Evolutionary conservation across 2,888 invertebrate genomes (phyloP).

Genomic region (Teinopalpus imperialis): DNA sequence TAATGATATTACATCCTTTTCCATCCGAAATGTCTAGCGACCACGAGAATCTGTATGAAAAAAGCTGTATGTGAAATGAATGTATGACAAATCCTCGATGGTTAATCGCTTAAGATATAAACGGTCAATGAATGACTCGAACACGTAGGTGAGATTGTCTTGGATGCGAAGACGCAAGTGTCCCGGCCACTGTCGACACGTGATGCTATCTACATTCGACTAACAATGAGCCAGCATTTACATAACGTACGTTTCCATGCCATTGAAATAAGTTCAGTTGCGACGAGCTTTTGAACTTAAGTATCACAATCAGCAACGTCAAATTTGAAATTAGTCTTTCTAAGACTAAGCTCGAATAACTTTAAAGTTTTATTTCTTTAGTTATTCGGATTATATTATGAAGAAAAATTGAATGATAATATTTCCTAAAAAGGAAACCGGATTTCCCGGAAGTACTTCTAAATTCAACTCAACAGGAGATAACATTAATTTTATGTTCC

Average conservation of each 20-base stretch:
- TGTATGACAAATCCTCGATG: neutral
- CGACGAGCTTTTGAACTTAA: conserved; percentile 13
- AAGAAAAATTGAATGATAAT: no score
- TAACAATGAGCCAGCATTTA: conserved; percentile 22
- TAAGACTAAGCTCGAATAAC: no score
- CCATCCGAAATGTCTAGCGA: no score
- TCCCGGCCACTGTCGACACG: conserved; percentile 13
- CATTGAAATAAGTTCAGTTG: conserved; percentile 11
- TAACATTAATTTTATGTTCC: no score
- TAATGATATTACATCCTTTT: no score
- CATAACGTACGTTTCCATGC: conserved; percentile 19
- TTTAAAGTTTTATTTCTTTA: no score
- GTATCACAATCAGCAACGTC: neutral
- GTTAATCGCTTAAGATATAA: neutral
- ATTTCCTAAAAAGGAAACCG: no score
- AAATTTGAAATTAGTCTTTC: no score
- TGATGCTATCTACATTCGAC: conserved; percentile 20
- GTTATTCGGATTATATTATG: no score
- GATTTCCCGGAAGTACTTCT: conserved; percentile 6
- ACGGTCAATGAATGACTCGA: conserved; percentile 11
- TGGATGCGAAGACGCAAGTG: conserved; percentile 7
- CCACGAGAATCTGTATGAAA: no score
- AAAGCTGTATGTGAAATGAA: no score
- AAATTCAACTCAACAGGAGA: no score
- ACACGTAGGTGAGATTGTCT: neutral